These are phyloP conservation scores for Apodemia zela DNA, from an alignment of 2,888 invertebrate genomes.

Conservation along the genomic window DNA sequence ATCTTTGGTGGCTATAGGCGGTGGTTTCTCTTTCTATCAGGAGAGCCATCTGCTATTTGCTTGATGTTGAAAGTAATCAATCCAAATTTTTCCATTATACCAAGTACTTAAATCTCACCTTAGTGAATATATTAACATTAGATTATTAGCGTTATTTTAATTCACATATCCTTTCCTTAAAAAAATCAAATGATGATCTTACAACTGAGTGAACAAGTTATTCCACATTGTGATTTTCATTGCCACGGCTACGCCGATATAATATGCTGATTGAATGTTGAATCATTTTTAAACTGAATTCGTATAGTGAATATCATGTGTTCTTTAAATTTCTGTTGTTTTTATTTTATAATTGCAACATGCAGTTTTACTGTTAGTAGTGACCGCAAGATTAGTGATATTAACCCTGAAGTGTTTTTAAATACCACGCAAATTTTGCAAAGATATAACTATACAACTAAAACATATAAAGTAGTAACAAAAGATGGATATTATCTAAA, in stretches of 20 bases:
- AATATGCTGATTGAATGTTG: neutral
- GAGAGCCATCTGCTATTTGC: too few species aligned
- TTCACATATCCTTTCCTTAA: neutral
- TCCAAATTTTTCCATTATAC: too few species aligned
- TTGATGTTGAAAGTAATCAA: too few species aligned
- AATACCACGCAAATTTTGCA: constrained; percentile 55
- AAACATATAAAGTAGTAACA: constrained; percentile 52
- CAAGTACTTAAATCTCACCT: too few species aligned
- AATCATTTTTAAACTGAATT: neutral
- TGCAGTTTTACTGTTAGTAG: constrained; percentile 22
- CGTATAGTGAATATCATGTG: neutral
- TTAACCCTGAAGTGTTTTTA: constrained; percentile 46
- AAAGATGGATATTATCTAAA: constrained; percentile 59
- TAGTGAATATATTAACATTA: too few species aligned
- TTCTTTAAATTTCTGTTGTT: neutral
- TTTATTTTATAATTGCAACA: neutral
- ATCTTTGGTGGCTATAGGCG: too few species aligned
- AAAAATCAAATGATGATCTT: too few species aligned
- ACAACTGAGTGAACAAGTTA: neutral
- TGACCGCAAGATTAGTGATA: constrained; percentile 32
- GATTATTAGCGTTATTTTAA: too few species aligned
- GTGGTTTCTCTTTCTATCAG: too few species aligned
- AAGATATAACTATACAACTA: constrained; percentile 49
- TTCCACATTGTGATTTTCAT: neutral
- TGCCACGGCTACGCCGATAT: neutral